These are phyloP conservation scores for Ochlodes sylvanus DNA, from an alignment of 2,888 invertebrate genomes.

Conservation along the genomic window DNA sequence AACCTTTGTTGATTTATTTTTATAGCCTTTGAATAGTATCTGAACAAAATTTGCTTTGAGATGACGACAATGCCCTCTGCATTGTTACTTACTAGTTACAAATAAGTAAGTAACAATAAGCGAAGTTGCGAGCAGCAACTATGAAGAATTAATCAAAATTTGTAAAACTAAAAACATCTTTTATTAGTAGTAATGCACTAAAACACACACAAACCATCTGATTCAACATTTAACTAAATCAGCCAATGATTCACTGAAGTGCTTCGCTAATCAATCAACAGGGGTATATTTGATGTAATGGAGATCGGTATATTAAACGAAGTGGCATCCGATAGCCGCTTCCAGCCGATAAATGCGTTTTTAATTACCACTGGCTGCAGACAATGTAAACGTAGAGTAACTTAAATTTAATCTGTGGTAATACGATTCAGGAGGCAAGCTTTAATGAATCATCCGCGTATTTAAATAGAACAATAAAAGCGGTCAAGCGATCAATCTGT, in stretches of 20 bases:
- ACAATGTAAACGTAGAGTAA: constrained; percentile 52
- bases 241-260: not conserved
- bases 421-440: constrained; percentile 60
- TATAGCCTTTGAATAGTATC: no score
- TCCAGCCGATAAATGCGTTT: constrained; percentile 59
- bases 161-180: no score
- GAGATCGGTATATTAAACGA: constrained; percentile 39
- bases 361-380: constrained; percentile 60
- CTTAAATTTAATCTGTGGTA: constrained; percentile 16
- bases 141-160: no score
- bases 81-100: no score
- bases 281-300: constrained; percentile 9
- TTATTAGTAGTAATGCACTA: no score
- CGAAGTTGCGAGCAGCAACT: no score
- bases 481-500: constrained; percentile 61
- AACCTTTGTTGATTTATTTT: no score
- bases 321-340: constrained; percentile 48
- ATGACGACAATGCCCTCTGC: no score
- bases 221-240: not conserved
- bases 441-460: constrained; percentile 55
- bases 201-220: no score
- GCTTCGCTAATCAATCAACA: constrained; percentile 19
- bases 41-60: no score
- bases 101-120: no score
- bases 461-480: constrained; percentile 70